These are phyloP conservation scores for Stenodema calcarata DNA, from an alignment of 2,888 invertebrate species.

Conservation along the genomic window DNA sequence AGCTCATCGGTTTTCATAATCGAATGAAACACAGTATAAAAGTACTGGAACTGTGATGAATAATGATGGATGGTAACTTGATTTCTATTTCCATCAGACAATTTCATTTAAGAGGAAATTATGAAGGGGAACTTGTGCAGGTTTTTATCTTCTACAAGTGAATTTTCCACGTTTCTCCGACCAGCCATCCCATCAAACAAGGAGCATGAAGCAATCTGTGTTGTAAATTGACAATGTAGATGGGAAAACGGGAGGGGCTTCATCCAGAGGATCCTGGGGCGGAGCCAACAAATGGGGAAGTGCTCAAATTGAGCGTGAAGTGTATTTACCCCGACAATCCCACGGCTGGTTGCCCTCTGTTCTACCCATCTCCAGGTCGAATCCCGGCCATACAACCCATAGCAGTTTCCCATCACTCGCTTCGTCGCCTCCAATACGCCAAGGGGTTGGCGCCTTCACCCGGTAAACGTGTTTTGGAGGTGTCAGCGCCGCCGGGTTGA, in stretches of 20 bases:
- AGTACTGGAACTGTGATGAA: too few relatives aligned
- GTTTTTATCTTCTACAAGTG: not conserved
- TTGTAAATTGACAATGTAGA: slow-evolving; percentile 36
- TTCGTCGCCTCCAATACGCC: slow-evolving; percentile 39
- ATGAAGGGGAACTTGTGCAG: not conserved
- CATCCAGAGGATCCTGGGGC: not conserved
- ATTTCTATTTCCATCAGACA: not conserved
- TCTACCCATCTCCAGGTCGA: slow-evolving; percentile 3
- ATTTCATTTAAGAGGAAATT: not conserved
- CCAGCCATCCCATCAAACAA: slow-evolving; percentile 2
- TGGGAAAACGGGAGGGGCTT: not conserved
- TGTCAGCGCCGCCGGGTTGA: slow-evolving; percentile 19
- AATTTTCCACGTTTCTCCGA: not conserved
- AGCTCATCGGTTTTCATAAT: too few relatives aligned
- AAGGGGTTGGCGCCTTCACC: not conserved
- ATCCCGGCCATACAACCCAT: slow-evolving; percentile 16
- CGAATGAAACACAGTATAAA: too few relatives aligned
- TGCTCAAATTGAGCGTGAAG: slow-evolving; percentile 47
- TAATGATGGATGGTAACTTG: not conserved
- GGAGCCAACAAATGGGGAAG: slow-evolving; percentile 46
- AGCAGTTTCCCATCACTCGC: slow-evolving; percentile 41
- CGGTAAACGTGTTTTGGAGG: slow-evolving; percentile 26
- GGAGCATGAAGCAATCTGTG: slow-evolving; percentile 14
- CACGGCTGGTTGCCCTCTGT: slow-evolving; percentile 45
- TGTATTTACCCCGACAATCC: slow-evolving; percentile 36